phyloP scores from a whole-genome alignment of 2,888 invertebrate genomes.

The Liposcelis brunnea region DNA sequence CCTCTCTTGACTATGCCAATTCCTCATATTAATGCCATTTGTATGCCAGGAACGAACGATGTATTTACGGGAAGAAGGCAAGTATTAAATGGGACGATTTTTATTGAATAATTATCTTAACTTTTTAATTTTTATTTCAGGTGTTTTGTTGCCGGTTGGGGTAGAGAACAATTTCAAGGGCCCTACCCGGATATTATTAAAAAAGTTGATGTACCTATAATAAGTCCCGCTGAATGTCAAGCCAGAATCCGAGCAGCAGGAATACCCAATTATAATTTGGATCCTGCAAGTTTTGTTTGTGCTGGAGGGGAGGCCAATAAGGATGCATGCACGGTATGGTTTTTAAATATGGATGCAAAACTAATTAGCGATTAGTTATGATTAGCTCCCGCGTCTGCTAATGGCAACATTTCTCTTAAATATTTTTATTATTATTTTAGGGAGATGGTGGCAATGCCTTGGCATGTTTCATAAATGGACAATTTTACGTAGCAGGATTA shows the following conservation, averaged over 20 bases:
- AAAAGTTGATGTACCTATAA: constrained; percentile 56
- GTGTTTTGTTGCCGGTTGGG: constrained; percentile 53
- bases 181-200: constrained; percentile 49
- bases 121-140: no score
- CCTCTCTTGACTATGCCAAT: constrained; percentile 23
- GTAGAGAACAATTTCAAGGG: constrained; percentile 42
- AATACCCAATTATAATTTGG: constrained; percentile 39
- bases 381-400: not conserved
- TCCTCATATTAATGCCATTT: constrained; percentile 32
- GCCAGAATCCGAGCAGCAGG: constrained; percentile 42
- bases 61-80: constrained; percentile 34
- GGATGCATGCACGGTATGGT: constrained; percentile 57
- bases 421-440: constrained; percentile 26
- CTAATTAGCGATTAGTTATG: not conserved
- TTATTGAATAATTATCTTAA: not conserved
- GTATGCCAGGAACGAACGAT: constrained; percentile 25
- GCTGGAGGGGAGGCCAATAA: constrained; percentile 60
- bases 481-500: not conserved
- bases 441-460: constrained; percentile 58
- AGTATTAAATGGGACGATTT: not conserved
- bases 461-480: constrained; percentile 30
- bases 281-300: constrained; percentile 51
- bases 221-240: constrained; percentile 45
- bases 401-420: not conserved
- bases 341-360: not conserved